Base-by-base conservation (phyloP, 2,888 invertebrate genomes). In the Trichogramma evanescens region DNA sequence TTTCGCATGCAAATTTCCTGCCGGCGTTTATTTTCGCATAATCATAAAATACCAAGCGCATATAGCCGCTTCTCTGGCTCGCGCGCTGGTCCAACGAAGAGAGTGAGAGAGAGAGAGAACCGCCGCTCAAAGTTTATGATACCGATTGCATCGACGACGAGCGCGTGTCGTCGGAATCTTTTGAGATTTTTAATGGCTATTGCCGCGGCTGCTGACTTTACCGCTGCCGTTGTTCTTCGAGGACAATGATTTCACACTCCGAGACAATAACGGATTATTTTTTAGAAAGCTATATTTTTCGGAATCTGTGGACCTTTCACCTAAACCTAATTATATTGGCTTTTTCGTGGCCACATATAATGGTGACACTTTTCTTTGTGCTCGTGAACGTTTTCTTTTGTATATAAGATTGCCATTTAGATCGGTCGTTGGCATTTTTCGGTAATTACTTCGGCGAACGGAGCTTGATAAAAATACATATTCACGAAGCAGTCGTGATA, bases 1-100 rank as follows among this genome's bases (percentile, higher is more conserved):
- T 6, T 26, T 49, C 39, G 39, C 40, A 39, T 5, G 60, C 60
- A 63, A 63, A 5, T 26, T 26, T 50, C 39, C 9, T 8, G n/a
- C 6, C 9, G 48, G 58, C 44, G 50, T 49, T 62, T 58, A 58
- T 45, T 58, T 56, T 50, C 50, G 48, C 57, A 57, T 61, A 54
- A 58, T 54, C 50, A 56, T 59, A 59, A 59, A 60, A 59, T 10
- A 39, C n/a, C 26, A 6, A 4, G 53, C 53, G 8, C 7, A 5
- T 5, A 42, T 43, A 43, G 38, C n/a, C 6, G 6, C 13, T 2
- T 41, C 6, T 46, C 41, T 45, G 6, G 38, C 7, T n/a, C 43
- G 50, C 41, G 49, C 9, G 48, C 26, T 48, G 42, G 9, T 26
- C 38, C 9, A 39, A 6, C 54, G 5, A n/a, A 8, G 8, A 8